Conservation (phyloP, 2,113 vertebrate genomes). For the Psittacula cyanocephala region DNA sequence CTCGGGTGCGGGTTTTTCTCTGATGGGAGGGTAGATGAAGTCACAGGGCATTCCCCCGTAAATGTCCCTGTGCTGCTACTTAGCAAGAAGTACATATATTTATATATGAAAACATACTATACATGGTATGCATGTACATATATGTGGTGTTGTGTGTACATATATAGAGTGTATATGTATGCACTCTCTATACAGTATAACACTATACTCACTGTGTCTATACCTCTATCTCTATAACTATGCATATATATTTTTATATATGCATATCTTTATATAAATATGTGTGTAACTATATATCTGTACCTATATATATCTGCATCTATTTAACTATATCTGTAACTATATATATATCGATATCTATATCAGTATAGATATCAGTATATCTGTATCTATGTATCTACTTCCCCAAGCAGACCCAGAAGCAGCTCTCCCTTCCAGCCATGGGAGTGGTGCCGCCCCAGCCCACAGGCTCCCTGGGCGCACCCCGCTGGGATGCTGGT, state of each 20-base stretch:
- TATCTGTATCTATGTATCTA: not conserved
- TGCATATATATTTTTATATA: not conserved
- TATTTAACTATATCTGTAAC: not conserved
- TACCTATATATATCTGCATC: not conserved
- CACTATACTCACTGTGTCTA: not conserved
- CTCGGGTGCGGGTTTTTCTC: not conserved
- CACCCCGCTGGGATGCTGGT: not conserved
- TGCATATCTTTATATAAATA: not conserved
- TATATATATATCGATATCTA: not conserved
- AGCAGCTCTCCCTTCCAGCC: not conserved
- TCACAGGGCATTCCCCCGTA: not conserved
- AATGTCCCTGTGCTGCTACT: not conserved
- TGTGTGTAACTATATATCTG: not conserved
- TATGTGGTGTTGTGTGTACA: no score
- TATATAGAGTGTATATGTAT: rapidly evolving
- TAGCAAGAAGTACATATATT: not conserved
- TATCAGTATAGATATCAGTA: not conserved
- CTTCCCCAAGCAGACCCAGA: not conserved
- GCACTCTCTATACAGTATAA: not conserved
- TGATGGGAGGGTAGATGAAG: rapidly evolving
- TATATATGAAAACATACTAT: rapidly evolving
- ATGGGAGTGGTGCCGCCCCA: not conserved
- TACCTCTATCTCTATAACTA: not conserved
- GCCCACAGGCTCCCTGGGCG: not conserved
- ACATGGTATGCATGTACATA: rapidly evolving